phyloP scores from a whole-genome alignment of 1,140 invertebrate genomes.

The Megalopta genalis region DNA sequence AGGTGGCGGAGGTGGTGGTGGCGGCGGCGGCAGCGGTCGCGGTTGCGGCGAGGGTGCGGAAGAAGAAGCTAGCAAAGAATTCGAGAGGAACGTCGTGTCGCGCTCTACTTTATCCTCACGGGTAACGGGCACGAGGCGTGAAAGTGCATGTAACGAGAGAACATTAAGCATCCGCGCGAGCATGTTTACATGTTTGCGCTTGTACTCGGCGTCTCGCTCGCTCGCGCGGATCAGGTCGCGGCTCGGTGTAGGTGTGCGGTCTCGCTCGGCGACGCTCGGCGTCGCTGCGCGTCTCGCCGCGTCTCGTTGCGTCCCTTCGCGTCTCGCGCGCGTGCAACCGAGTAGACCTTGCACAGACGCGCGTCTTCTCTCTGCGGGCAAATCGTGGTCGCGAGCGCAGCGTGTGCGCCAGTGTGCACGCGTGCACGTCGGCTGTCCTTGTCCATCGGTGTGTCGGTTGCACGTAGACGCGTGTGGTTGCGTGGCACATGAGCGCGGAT shows the following conservation, averaged over 20 bases:
- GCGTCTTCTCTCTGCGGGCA: background rate
- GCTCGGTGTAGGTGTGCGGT: too few relatives aligned
- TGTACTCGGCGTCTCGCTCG: slow-evolving; percentile 16
- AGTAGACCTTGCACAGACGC: slow-evolving; percentile 23
- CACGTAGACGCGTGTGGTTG: slow-evolving; percentile 43
- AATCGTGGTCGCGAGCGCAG: background rate
- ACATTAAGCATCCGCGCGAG: slow-evolving; percentile 61
- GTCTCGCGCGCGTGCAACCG: slow-evolving; percentile 29
- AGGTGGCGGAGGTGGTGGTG: too few relatives aligned
- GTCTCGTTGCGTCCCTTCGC: too few relatives aligned
- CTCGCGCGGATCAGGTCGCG: background rate
- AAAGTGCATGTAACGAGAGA: slow-evolving; percentile 70
- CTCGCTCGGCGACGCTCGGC: too few relatives aligned
- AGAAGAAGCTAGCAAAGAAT: slow-evolving; percentile 58
- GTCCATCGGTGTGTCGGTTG: background rate
- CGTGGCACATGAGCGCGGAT: slow-evolving; percentile 60
- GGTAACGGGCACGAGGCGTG: slow-evolving; percentile 65
- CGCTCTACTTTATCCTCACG: slow-evolving; percentile 62
- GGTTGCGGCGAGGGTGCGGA: slow-evolving; percentile 34
- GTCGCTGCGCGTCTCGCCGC: slow-evolving; percentile 4
- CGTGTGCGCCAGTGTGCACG: too few relatives aligned
- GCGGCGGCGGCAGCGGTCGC: background rate
- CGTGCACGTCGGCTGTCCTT: too few relatives aligned
- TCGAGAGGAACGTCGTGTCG: slow-evolving; percentile 56
- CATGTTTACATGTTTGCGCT: slow-evolving; percentile 50